A percentile compares a stretch with the other conserved stretches of the same genome.
phyloP scores from a whole-genome alignment of 1,140 invertebrate species.

The Camponotus pennsylvanicus region DNA sequence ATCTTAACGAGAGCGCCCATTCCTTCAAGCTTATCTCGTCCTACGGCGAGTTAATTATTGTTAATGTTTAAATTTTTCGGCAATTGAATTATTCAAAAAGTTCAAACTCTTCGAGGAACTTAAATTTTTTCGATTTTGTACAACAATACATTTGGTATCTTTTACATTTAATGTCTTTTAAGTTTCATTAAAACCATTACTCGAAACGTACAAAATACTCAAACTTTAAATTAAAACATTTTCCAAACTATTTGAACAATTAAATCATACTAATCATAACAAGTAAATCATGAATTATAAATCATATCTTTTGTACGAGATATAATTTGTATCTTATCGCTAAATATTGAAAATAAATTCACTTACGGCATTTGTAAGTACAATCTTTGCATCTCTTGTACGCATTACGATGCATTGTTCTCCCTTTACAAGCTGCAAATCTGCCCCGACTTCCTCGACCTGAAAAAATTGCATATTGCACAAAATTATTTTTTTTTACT shows the following conservation, averaged over 20 bases:
- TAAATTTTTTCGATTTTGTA: not conserved
- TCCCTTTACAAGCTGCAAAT: conserved; percentile 95
- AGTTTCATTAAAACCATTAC: not conserved
- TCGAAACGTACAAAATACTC: not conserved
- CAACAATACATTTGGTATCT: not conserved
- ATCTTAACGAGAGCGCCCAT: conserved; percentile 95
- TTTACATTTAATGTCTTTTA: not conserved
- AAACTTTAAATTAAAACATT: not conserved
- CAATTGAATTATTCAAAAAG: not conserved
- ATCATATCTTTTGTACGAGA: not conserved
- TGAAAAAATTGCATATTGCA: conserved; percentile 67
- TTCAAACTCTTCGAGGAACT: not conserved
- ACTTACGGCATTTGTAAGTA: conserved; percentile 97
- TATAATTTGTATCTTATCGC: not conserved
- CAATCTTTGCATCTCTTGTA: conserved; percentile 95
- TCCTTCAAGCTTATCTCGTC: conserved; percentile 98
- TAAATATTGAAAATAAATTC: not conserved
- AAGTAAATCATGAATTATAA: not conserved
- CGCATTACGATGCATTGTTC: conserved; percentile 97
- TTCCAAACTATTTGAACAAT: conserved; percentile 8
- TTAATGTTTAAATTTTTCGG: conserved; percentile 3
- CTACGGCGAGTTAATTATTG: conserved; percentile 84
- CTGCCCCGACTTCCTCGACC: conserved; percentile 94
- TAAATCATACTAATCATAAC: not conserved
- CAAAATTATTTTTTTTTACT: not conserved